These are phyloP conservation scores for Tromatobia lineatoria DNA, from an alignment of 2,888 invertebrate species.

Conservation along the genomic window DNA sequence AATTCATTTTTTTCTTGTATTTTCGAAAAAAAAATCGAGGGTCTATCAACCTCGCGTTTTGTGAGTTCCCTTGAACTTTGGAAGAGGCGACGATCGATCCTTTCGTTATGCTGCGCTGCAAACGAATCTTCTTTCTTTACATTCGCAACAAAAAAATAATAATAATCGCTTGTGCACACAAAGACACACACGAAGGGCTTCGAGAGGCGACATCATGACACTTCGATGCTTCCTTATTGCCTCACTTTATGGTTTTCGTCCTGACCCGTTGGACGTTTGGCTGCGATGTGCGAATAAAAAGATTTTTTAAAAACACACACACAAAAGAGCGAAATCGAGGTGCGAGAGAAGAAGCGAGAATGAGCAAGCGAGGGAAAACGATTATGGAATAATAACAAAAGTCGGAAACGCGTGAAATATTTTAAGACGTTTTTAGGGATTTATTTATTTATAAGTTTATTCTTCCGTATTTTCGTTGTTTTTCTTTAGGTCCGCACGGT, in stretches of 20 bases:
- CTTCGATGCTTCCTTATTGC: slow-evolving; percentile 54
- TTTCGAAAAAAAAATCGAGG: background rate
- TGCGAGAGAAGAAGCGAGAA: slow-evolving; percentile 7
- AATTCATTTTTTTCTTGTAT: slow-evolving; percentile 4
- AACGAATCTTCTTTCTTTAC: slow-evolving; percentile 18
- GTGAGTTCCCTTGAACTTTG: slow-evolving; percentile 14
- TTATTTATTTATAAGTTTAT: slow-evolving; percentile 47
- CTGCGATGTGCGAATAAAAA: slow-evolving; percentile 33
- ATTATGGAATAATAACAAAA: slow-evolving; percentile 29
- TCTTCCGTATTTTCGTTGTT: slow-evolving; percentile 25
- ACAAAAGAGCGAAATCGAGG: slow-evolving; percentile 5
- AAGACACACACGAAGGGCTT: slow-evolving; percentile 39
- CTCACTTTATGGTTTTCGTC: slow-evolving; percentile 45
- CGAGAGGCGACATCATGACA: slow-evolving; percentile 11
- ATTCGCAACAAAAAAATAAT: slow-evolving; percentile 1
- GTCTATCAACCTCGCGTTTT: slow-evolving; percentile 1
- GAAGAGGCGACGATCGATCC: slow-evolving; percentile 37
- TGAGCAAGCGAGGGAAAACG: slow-evolving; percentile 21
- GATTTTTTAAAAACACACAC: slow-evolving; percentile 11
- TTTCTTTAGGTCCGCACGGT: slow-evolving; percentile 51
- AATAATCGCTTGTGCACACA: slow-evolving; percentile 34
- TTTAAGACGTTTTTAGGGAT: slow-evolving; percentile 41
- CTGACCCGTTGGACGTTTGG: slow-evolving; percentile 37
- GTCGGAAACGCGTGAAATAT: slow-evolving; percentile 44
- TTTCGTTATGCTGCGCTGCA: background rate